These are phyloP conservation scores for Flexamia atlantica DNA, from an alignment of 2,888 invertebrate genomes.

Conservation along the genomic window DNA sequence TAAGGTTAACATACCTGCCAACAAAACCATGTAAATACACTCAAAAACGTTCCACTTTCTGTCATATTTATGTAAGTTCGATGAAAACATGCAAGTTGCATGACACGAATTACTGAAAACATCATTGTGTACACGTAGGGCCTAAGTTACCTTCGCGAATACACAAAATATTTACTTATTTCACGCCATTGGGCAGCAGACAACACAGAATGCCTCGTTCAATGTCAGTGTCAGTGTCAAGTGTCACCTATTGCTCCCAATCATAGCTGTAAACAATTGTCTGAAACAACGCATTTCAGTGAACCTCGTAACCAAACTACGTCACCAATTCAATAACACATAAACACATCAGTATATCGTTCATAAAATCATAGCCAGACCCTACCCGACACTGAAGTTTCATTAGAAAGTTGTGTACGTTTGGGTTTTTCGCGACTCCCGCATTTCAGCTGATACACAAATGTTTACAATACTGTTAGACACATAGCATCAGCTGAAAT, in stretches of 20 bases:
- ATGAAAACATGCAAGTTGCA: background rate
- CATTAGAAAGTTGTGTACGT: background rate
- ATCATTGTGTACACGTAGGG: background rate
- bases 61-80: background rate
- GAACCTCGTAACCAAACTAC: background rate
- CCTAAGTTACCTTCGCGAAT: background rate
- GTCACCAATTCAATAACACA: slow-evolving; percentile 1
- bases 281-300: slow-evolving; percentile 15
- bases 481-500: background rate
- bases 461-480: background rate
- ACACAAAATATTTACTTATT: background rate
- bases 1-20: slow-evolving; percentile 26
- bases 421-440: background rate
- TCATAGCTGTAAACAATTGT: background rate
- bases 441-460: background rate
- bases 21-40: slow-evolving; percentile 15
- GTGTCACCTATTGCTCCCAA: background rate
- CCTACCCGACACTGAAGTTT: background rate
- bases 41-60: background rate
- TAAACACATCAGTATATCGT: background rate
- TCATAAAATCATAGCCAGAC: background rate
- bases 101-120: background rate
- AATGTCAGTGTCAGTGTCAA: slow-evolving; percentile 17
- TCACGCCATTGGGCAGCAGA: background rate
- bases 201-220: background rate